Evolutionary conservation across 1,140 invertebrate species (phyloP).

Genomic region (Sycophaga agraensis): DNA sequence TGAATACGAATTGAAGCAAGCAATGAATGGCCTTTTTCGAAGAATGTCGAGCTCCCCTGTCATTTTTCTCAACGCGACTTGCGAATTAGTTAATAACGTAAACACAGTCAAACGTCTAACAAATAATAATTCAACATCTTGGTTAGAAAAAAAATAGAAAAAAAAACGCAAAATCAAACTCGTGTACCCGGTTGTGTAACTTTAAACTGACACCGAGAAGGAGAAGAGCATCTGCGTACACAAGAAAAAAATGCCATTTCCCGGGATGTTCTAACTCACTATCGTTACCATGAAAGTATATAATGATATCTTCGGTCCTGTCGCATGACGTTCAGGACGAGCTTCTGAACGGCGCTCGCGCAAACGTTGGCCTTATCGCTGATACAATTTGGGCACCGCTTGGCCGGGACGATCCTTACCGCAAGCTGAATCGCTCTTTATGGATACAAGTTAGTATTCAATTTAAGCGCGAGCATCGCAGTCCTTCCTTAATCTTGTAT

Average conservation of each 20-base stretch:
- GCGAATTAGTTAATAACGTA: too few relatives aligned
- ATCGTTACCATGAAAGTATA: conserved; percentile 28
- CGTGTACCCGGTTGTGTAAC: too few relatives aligned
- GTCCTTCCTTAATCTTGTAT: too few relatives aligned
- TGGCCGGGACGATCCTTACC: conserved; percentile 40
- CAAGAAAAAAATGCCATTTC: neutral
- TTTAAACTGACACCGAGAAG: too few relatives aligned
- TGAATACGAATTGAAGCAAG: conserved; percentile 22
- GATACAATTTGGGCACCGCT: conserved; percentile 47
- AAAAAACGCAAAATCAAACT: neutral
- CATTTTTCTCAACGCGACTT: conserved; percentile 15
- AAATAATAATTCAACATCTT: neutral
- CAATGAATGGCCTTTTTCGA: conserved; percentile 13
- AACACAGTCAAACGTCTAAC: neutral
- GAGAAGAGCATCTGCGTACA: too few relatives aligned
- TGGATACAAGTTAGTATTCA: conserved; percentile 45
- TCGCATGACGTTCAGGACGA: conserved; percentile 41
- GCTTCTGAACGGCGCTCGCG: conserved; percentile 47
- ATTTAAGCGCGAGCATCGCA: too few relatives aligned
- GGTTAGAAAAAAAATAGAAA: neutral
- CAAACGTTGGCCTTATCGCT: conserved; percentile 49
- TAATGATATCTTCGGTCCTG: conserved; percentile 48
- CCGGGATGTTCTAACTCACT: neutral
- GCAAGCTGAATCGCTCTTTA: conserved; percentile 47
- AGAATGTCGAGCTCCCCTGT: conserved; percentile 20